phyloP scores from a whole-genome alignment of 1,140 invertebrate species.

The Drosophila kikkawai region DNA sequence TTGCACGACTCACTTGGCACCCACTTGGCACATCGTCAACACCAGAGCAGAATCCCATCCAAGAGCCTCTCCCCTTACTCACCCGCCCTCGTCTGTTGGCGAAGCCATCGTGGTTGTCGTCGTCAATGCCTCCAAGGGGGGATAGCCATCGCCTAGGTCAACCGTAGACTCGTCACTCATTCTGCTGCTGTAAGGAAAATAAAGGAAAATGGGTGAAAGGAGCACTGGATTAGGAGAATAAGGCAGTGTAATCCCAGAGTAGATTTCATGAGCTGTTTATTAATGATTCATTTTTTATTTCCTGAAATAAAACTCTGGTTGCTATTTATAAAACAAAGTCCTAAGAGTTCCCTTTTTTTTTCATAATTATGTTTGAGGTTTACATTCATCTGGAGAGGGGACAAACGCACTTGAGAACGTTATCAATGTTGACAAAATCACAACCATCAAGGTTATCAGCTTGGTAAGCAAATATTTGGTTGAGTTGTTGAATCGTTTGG shows the following conservation, averaged over 20 bases:
- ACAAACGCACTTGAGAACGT: constrained; percentile 9
- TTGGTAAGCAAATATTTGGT: constrained; percentile 9
- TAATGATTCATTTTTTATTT: constrained; percentile 3
- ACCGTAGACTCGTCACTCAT: constrained; percentile 64
- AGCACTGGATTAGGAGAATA: background rate
- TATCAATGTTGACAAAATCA: constrained; percentile 27
- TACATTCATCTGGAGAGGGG: constrained; percentile 10
- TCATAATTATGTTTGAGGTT: constrained; percentile 1
- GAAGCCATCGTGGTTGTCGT: constrained; percentile 31
- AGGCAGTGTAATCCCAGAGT: too few species aligned
- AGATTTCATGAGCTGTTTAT: too few species aligned
- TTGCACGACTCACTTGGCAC: constrained; percentile 30
- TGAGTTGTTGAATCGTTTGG: background rate
- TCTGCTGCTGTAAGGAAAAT: constrained; percentile 13
- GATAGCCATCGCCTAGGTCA: constrained; percentile 25
- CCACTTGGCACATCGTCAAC: constrained; percentile 20
- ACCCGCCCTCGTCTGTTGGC: constrained; percentile 62
- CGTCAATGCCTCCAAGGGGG: constrained; percentile 39
- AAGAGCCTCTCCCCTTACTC: constrained; percentile 12
- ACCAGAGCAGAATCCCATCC: background rate
- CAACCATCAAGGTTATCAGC: constrained; percentile 25
- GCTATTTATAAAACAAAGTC: background rate
- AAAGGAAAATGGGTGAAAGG: background rate
- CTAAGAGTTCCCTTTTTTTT: background rate
- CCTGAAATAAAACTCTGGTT: background rate